Evolutionary conservation across 2,888 invertebrate species (phyloP).

Genomic region (Anarsia innoxiella): DNA sequence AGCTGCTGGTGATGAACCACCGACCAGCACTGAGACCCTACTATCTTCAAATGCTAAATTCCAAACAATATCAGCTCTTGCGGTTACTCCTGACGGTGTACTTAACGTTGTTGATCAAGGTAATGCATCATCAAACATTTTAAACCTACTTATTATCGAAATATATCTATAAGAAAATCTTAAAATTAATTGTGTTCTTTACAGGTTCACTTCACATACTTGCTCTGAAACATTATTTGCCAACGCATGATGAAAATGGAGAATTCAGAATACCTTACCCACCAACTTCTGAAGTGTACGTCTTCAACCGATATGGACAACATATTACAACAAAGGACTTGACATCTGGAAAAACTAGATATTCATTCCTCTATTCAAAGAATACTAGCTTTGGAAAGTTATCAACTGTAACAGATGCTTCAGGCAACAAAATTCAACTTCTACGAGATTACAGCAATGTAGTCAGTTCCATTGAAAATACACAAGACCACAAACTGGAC

Average conservation of each 20-base stretch:
- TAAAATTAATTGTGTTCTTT: neutral
- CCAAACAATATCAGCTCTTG: conserved; percentile 90
- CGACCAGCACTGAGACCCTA: conserved; percentile 88
- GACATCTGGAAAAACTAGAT: conserved; percentile 95
- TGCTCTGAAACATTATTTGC: conserved; percentile 90
- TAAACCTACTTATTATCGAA: neutral
- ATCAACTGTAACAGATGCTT: conserved; percentile 94
- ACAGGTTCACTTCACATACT: conserved; percentile 86
- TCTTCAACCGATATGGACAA: conserved; percentile 96
- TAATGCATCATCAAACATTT: conserved; percentile 20
- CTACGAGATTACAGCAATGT: conserved; percentile 93
- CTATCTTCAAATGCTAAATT: conserved; percentile 93
- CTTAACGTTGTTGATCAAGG: conserved; percentile 97
- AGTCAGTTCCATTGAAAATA: conserved; percentile 95
- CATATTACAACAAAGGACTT: conserved; percentile 96
- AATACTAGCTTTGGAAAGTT: conserved; percentile 96
- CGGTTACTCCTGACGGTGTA: conserved; percentile 96
- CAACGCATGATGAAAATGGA: conserved; percentile 89
- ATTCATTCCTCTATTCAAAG: conserved; percentile 97
- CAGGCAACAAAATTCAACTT: conserved; percentile 94
- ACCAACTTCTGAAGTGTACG: conserved; percentile 94
- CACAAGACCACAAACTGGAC: conserved; percentile 94
- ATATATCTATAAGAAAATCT: neutral
- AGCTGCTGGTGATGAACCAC: conserved; percentile 77
- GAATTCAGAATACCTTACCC: conserved; percentile 96